These are phyloP conservation scores for Thymelicus acteon DNA, from an alignment of 2,888 invertebrate species.

Conservation along the genomic window DNA sequence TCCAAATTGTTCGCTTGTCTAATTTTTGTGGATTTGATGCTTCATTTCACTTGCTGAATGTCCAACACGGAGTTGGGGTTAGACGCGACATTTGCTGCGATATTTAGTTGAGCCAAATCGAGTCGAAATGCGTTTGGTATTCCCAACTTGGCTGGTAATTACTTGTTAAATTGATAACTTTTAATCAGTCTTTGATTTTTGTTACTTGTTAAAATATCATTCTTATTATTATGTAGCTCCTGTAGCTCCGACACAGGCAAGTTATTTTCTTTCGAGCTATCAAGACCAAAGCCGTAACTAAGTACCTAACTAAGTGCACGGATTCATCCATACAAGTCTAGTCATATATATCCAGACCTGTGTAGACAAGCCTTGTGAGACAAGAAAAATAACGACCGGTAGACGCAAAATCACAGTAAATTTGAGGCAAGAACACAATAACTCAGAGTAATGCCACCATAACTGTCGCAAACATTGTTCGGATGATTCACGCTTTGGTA, in stretches of 20 bases:
- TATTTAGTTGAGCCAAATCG: slow-evolving; percentile 11
- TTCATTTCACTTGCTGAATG: slow-evolving; percentile 65
- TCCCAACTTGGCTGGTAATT: background rate
- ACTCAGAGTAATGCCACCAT: slow-evolving; percentile 74
- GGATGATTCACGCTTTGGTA: slow-evolving; percentile 76
- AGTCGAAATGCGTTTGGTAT: slow-evolving; percentile 17
- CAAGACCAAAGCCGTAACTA: too few relatives aligned
- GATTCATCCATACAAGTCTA: background rate
- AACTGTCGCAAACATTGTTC: slow-evolving; percentile 79
- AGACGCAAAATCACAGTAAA: slow-evolving; percentile 76
- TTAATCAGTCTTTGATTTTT: too few relatives aligned
- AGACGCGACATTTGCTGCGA: slow-evolving; percentile 26
- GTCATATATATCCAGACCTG: background rate
- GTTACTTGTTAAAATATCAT: too few relatives aligned
- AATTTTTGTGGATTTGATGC: slow-evolving; percentile 76
- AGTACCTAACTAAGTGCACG: background rate
- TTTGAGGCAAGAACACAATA: slow-evolving; percentile 76
- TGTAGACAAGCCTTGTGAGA: slow-evolving; percentile 4
- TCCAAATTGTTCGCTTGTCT: slow-evolving; percentile 76
- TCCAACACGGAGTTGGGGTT: slow-evolving; percentile 48
- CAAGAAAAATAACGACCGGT: slow-evolving; percentile 51
- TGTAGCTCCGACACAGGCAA: too few relatives aligned
- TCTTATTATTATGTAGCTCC: too few relatives aligned
- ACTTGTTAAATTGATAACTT: too few relatives aligned
- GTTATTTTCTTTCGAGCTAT: too few relatives aligned